phyloP scores from a whole-genome alignment of 2,113 vertebrate species.

The Xiphophorus couchianus region DNA sequence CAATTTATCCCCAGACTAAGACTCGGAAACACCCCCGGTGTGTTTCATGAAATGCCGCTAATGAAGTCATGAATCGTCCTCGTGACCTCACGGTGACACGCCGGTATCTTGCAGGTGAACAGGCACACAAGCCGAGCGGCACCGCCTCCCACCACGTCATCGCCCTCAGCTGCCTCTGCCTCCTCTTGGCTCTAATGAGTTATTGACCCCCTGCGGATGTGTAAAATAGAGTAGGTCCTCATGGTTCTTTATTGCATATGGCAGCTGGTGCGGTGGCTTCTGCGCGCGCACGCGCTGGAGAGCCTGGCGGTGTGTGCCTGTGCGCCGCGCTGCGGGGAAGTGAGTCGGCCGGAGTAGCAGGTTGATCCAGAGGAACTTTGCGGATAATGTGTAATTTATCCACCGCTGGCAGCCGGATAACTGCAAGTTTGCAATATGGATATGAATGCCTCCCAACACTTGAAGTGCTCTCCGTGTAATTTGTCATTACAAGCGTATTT shows the following conservation, averaged over 20 bases:
- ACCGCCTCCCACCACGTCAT: constrained; percentile 47
- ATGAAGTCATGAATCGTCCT: constrained; percentile 69
- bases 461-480: constrained; percentile 18
- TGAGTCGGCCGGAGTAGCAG: constrained; percentile 29
- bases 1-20: constrained; percentile 30
- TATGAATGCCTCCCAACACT: constrained; percentile 21
- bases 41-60: constrained; percentile 62
- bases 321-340: constrained; percentile 25
- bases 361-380: constrained; percentile 43
- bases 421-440: constrained; percentile 34
- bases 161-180: constrained; percentile 57
- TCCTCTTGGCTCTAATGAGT: constrained; percentile 71
- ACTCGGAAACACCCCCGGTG: constrained; percentile 29
- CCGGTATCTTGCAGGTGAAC: constrained; percentile 68
- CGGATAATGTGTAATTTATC: constrained; percentile 65
- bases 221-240: constrained; percentile 68
- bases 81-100: constrained; percentile 67
- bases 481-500: background rate
- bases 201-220: constrained; percentile 77
- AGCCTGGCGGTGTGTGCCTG: constrained; percentile 41
- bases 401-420: constrained; percentile 51
- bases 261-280: constrained; percentile 61
- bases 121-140: constrained; percentile 30
- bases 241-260: constrained; percentile 65
- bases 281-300: constrained; percentile 10